Evolutionary conservation across 2,888 invertebrate genomes (phyloP).

Genomic region (Lumbricus terrestris): DNA sequence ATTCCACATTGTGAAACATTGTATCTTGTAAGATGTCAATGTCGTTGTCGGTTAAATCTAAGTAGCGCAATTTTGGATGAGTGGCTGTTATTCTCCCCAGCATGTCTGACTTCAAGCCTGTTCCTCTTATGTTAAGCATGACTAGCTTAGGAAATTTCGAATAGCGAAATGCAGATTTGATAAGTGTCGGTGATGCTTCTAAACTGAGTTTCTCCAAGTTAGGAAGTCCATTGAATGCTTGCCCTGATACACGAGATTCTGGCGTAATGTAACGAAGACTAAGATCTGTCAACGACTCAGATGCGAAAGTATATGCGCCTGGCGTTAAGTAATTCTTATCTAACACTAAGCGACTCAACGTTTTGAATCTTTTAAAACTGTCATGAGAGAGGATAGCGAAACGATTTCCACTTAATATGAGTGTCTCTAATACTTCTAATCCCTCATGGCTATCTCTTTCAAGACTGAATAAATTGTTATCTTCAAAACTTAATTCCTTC

Average conservation of each 20-base stretch:
- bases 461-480: background rate
- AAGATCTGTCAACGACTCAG: background rate
- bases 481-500: background rate
- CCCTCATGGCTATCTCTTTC: background rate
- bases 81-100: background rate
- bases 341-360: background rate
- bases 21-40: background rate
- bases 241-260: background rate
- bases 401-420: background rate
- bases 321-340: background rate
- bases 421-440: background rate
- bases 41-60: background rate
- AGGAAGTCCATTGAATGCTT: background rate
- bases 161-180: background rate
- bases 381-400: background rate
- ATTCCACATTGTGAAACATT: background rate
- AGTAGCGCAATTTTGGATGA: background rate
- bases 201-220: background rate
- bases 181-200: background rate
- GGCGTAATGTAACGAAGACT: background rate
- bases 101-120: background rate
- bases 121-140: background rate
- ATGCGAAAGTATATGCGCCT: background rate
- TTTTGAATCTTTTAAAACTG: background rate
- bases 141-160: background rate